phyloP scores from a whole-genome alignment of 2,888 invertebrate species.

The Apamea monoglypha region DNA sequence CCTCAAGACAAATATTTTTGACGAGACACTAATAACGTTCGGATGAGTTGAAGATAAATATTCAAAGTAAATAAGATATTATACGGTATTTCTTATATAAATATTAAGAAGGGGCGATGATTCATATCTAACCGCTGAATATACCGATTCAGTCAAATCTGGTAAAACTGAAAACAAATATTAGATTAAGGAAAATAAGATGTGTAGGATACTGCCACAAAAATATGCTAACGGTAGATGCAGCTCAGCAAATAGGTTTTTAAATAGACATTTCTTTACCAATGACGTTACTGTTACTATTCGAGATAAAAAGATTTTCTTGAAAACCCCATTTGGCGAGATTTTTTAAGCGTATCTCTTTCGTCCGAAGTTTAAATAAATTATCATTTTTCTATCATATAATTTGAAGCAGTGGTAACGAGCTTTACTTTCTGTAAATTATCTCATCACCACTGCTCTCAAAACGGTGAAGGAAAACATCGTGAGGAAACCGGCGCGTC shows the following conservation, averaged over 20 bases:
- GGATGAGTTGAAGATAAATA: conserved; percentile 11
- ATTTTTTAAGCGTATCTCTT: too few species aligned
- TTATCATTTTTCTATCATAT: background rate
- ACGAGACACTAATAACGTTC: background rate
- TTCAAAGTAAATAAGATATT: conserved; percentile 11
- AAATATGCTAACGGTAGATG: conserved; percentile 1
- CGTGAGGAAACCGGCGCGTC: background rate
- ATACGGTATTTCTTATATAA: background rate
- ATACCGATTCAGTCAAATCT: background rate
- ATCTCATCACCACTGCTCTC: too few species aligned
- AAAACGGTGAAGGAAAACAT: background rate
- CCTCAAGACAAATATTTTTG: conserved; percentile 22
- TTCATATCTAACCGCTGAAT: background rate
- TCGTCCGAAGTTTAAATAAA: background rate
- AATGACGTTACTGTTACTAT: background rate
- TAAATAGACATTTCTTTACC: background rate
- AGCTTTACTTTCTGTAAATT: too few species aligned
- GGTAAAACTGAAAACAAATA: background rate
- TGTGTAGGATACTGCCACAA: background rate
- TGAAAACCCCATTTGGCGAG: too few species aligned
- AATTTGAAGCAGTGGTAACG: background rate
- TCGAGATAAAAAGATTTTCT: background rate
- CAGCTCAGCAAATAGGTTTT: background rate
- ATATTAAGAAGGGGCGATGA: conserved; percentile 7
- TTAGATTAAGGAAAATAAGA: background rate